Conservation (phyloP, 1,140 invertebrate genomes). For the Aphaenogaster rudis region DNA sequence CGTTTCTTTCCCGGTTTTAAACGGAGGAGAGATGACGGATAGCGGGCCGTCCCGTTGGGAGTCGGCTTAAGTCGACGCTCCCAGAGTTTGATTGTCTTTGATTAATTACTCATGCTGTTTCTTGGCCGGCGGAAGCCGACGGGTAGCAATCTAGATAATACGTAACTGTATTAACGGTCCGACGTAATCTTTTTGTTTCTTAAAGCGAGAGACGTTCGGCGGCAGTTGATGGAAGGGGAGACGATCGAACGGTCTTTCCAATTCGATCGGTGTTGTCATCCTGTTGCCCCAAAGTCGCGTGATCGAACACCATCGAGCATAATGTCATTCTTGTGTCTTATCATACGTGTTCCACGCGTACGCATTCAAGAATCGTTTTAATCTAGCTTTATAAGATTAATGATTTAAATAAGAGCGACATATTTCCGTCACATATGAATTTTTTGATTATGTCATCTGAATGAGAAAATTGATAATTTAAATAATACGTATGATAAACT, state of each 20-base stretch:
- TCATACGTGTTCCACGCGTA: neutral
- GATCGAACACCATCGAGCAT: conserved; percentile 1
- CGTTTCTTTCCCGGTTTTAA: conserved; percentile 68
- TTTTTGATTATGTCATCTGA: neutral
- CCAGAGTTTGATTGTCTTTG: conserved; percentile 87
- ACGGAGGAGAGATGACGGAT: conserved; percentile 76
- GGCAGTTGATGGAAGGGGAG: neutral
- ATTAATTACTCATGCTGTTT: conserved; percentile 85
- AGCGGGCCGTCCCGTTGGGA: conserved; percentile 80
- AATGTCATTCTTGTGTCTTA: neutral
- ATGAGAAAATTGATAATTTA: neutral
- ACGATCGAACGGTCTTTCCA: neutral
- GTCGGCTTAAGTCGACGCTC: conserved; percentile 79
- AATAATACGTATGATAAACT: neutral
- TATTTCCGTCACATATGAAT: neutral
- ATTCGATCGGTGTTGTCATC: conserved; percentile 16
- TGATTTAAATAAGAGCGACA: neutral
- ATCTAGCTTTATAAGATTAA: neutral
- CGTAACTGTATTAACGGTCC: conserved; percentile 83
- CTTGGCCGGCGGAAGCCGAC: conserved; percentile 81
- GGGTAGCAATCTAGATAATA: conserved; percentile 85
- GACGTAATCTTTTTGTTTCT: conserved; percentile 76
- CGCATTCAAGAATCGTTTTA: neutral
- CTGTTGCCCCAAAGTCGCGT: neutral
- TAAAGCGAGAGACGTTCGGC: conserved; percentile 49